phyloP scores from a whole-genome alignment of 2,797 vertebrate species.

The Vespertilio murinus region DNA sequence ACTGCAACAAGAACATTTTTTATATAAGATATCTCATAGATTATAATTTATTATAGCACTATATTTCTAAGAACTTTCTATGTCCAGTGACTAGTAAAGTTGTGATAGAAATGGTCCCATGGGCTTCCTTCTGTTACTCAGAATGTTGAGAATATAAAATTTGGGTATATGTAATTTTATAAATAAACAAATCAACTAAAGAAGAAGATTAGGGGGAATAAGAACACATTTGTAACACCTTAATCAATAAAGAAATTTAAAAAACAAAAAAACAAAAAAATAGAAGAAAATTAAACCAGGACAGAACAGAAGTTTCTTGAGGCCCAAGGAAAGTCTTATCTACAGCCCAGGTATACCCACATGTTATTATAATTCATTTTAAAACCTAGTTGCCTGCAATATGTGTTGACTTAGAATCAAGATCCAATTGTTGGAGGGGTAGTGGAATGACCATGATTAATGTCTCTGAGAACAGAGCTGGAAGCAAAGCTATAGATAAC shows the following conservation, averaged over 20 bases:
- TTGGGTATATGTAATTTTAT: neutral
- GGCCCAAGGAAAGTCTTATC: no score
- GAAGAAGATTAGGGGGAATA: no score
- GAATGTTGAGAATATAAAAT: neutral
- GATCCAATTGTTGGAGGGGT: neutral
- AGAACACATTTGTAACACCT: no score
- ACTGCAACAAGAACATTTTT: conserved; percentile 34
- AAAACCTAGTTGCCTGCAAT: conserved; percentile 3
- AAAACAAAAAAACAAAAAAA: no score
- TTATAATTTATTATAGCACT: neutral
- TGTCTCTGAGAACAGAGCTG: neutral
- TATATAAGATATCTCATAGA: neutral
- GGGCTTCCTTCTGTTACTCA: neutral
- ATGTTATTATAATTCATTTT: conserved; percentile 10
- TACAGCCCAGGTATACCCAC: no score
- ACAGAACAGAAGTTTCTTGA: no score
- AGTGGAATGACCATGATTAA: neutral
- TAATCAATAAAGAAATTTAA: no score
- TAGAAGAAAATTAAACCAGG: no score
- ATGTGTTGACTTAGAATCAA: neutral
- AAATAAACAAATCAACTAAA: neutral
- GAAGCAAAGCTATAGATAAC: conserved; percentile 17
- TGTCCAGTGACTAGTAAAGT: neutral
- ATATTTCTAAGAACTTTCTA: conserved; percentile 34
- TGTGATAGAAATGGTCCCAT: neutral